These are phyloP conservation scores for Vulpes vulpes DNA, from an alignment of 2,113 vertebrate genomes.

Conservation along the genomic window DNA sequence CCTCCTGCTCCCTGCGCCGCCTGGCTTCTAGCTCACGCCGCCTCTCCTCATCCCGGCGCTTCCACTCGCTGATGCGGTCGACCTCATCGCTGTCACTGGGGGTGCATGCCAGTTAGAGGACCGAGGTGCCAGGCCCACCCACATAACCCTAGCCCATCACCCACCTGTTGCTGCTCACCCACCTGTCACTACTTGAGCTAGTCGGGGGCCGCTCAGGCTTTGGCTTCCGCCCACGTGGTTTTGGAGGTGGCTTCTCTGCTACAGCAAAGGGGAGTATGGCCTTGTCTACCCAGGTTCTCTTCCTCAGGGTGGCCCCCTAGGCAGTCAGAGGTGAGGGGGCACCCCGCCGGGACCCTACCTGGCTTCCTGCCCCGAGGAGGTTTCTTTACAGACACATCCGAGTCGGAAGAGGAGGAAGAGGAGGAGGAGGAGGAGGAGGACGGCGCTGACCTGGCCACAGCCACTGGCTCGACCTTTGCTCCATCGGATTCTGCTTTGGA, in stretches of 20 bases:
- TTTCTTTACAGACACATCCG: constrained; percentile 93
- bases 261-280: background rate
- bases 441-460: constrained; percentile 86
- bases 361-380: constrained; percentile 91
- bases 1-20: constrained; percentile 95
- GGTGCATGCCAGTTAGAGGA: accelerated
- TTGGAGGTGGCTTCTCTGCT: constrained; percentile 94
- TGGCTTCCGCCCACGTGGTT: constrained; percentile 93
- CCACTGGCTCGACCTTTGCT: constrained; percentile 74
- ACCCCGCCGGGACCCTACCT: constrained; percentile 83
- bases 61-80: constrained; percentile 98
- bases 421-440: constrained; percentile 89
- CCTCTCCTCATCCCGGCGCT: constrained; percentile 95
- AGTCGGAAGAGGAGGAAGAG: constrained; percentile 90
- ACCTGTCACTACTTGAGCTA: constrained; percentile 84
- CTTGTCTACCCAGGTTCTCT: accelerated
- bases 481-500: constrained; percentile 88
- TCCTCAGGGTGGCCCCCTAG: background rate
- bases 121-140: background rate
- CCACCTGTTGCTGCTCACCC: accelerated
- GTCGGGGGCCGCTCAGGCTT: constrained; percentile 90
- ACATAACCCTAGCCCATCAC: background rate
- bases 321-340: background rate
- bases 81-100: constrained; percentile 90
- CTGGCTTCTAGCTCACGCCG: constrained; percentile 95